These are phyloP conservation scores for Cherax destructor DNA, from an alignment of 1,140 invertebrate species.

Conservation along the genomic window DNA sequence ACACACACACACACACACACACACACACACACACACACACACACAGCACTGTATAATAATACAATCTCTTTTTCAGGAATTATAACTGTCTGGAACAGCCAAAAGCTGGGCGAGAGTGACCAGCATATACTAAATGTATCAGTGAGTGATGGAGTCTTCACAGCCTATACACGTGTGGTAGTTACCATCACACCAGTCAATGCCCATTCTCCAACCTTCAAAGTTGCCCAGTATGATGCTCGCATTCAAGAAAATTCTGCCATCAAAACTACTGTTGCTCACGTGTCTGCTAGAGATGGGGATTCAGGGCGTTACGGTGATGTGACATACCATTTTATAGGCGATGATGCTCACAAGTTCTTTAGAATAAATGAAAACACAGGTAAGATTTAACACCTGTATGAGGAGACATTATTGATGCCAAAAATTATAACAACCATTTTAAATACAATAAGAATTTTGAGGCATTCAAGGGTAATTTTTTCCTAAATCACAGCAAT, in stretches of 20 bases:
- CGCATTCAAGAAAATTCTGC: conserved; percentile 90
- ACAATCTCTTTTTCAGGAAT: conserved; percentile 65
- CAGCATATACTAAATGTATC: conserved; percentile 80
- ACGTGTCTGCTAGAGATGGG: conserved; percentile 85
- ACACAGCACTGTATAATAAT: no score
- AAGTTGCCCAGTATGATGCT: conserved; percentile 85
- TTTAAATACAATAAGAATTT: not conserved
- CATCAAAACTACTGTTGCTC: conserved; percentile 85
- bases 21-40: no score
- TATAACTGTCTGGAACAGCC: conserved; percentile 65
- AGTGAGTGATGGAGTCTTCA: conserved; percentile 79
- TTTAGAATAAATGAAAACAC: conserved; percentile 88
- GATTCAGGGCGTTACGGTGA: conserved; percentile 92
- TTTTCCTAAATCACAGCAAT: no score
- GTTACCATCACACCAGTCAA: conserved; percentile 93
- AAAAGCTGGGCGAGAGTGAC: conserved; percentile 54
- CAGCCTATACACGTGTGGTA: conserved; percentile 83
- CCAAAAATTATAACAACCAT: not conserved
- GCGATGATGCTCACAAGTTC: conserved; percentile 83
- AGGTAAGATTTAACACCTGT: conserved; percentile 76
- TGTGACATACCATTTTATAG: conserved; percentile 87
- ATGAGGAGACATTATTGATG: no score
- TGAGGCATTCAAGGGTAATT: no score
- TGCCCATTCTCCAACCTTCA: conserved; percentile 82
- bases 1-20: no score